Evolutionary conservation across 2,888 invertebrate species (phyloP), one percentile per base, ranked within the genome.

Genomic region (Machimus atricapillus): DNA sequence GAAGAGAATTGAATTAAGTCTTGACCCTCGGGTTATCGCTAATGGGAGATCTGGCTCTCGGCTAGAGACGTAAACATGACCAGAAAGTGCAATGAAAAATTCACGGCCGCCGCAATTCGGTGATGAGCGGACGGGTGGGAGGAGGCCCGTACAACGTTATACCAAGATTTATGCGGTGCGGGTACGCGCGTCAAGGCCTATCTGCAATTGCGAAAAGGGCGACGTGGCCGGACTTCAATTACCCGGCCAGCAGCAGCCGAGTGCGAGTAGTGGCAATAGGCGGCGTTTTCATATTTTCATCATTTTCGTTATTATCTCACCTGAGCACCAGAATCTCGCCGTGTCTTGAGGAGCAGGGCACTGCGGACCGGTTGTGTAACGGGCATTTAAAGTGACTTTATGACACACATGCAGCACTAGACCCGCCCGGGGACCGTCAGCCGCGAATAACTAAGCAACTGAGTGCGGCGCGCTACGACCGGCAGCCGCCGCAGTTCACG

Each of bases 21-120:
- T 82, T 82, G 82, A 82, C 82, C 82, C 82, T 34, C 58, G 82
- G 82, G 82, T 82, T 82, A 82, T 82, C 82, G 82, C 31, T 82
- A 66, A 58, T 82, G 82, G 82, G 82, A 46, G 82, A 82, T 76
- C 81, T 81, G 19, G 66, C 66, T 37, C 82, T 37, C 66, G 82
- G 34, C 66, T 82, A 82, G 82, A 82, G 82, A 58, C 82, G 37
- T 79, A 79, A 82, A 82, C 82, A 82, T 82, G 82, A 82, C 58
- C 56, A 82, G 82, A 82, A 82, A 58, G 66, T 58, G 82, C 82
- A 66, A 82, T 82, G 82, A 82, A 82, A 82, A 82, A 82, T 82
- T 82, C 82, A 82, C 37, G 82, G 82, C 82, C 82, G 81, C 19
- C 43, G 14, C 82, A 58, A 23, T 58, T 37, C 8, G 56, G 14